Conservation (phyloP, 2,888 invertebrate genomes). For the Linyphia triangularis region DNA sequence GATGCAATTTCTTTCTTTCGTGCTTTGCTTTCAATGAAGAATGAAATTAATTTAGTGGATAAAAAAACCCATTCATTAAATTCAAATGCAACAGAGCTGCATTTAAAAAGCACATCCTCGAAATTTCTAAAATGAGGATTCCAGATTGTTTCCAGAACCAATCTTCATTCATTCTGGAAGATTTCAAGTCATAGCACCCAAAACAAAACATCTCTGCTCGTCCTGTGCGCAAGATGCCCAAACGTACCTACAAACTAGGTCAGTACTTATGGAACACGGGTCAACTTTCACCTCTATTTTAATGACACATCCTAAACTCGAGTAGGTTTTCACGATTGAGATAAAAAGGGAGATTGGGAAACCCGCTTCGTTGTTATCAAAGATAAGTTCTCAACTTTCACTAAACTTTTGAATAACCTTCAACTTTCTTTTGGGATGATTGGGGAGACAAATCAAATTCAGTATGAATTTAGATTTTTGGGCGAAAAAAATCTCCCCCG, state of each 20-base stretch:
- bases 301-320: background rate
- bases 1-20: too few species aligned
- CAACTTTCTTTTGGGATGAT: background rate
- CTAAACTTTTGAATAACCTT: constrained; percentile 7
- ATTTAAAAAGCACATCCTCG: too few species aligned
- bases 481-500: constrained; percentile 11
- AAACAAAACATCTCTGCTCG: too few species aligned
- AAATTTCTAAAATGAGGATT: too few species aligned
- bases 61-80: too few species aligned
- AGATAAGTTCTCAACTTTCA: constrained; percentile 30
- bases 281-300: background rate
- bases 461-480: constrained; percentile 41
- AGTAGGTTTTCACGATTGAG: background rate
- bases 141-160: too few species aligned
- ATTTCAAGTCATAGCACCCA: too few species aligned
- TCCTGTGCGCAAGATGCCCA: too few species aligned
- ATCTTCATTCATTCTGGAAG: too few species aligned
- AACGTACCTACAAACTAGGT: background rate
- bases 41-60: too few species aligned
- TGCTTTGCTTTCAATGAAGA: too few species aligned
- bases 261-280: background rate
- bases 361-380: background rate
- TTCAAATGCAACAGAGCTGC: too few species aligned
- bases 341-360: constrained; percentile 18
- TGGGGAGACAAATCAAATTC: background rate